Conservation (phyloP, 2,113 vertebrate species). For the Microcebus ravelobensis region DNA sequence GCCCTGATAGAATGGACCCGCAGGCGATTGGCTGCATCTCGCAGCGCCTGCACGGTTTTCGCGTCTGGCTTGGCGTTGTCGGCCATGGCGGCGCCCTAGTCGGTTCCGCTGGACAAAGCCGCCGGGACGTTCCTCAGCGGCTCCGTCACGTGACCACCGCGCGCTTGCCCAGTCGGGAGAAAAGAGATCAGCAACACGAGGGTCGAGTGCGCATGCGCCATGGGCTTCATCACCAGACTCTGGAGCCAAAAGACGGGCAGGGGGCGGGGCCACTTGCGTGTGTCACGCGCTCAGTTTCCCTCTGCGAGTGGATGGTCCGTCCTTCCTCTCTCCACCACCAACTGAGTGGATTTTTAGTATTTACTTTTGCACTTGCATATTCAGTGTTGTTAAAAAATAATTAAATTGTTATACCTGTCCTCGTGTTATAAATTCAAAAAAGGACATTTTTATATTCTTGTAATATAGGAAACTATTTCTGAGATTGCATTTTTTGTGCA, state of each 20-base stretch:
- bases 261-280: too few relatives aligned
- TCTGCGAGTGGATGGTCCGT: rapidly evolving
- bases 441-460: rapidly evolving
- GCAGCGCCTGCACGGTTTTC: conserved; percentile 87
- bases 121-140: rapidly evolving
- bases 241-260: too few relatives aligned
- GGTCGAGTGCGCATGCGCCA: too few relatives aligned
- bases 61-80: conserved; percentile 84
- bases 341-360: neutral
- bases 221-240: too few relatives aligned
- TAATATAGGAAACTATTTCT: neutral
- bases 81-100: conserved; percentile 50
- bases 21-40: conserved; percentile 88
- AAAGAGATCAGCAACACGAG: rapidly evolving
- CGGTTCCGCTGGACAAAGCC: rapidly evolving
- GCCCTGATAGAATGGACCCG: conserved; percentile 88
- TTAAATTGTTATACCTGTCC: neutral
- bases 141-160: rapidly evolving
- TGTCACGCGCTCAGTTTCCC: too few relatives aligned
- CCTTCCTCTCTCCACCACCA: too few relatives aligned
- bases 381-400: neutral
- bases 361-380: neutral
- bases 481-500: neutral
- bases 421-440: neutral
- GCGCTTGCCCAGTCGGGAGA: rapidly evolving